These are phyloP conservation scores for Andrena bicolor DNA, from an alignment of 2,888 invertebrate species.

Conservation along the genomic window DNA sequence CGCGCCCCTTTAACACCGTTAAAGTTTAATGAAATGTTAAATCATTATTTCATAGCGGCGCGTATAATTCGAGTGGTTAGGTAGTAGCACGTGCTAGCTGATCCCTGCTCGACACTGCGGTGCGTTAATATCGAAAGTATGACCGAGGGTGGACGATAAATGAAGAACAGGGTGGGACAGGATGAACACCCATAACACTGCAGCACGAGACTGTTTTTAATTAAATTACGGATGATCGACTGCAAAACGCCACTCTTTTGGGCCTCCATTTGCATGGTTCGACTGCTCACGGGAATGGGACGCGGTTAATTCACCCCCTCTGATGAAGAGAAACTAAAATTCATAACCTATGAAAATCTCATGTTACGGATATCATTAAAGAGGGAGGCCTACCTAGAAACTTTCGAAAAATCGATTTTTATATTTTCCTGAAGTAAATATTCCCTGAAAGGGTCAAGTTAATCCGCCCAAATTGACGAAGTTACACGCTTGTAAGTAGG, in stretches of 20 bases:
- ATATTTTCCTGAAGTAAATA: too few relatives aligned
- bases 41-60: slow-evolving; percentile 30
- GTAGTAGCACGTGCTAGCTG: slow-evolving; percentile 43
- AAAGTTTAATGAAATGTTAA: slow-evolving; percentile 33
- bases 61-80: slow-evolving; percentile 40
- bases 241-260: neutral
- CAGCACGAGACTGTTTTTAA: slow-evolving; percentile 53
- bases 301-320: too few relatives aligned
- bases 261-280: neutral
- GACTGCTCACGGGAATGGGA: neutral
- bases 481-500: too few relatives aligned
- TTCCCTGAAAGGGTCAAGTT: too few relatives aligned
- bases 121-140: slow-evolving; percentile 64
- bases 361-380: too few relatives aligned
- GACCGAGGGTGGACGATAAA: slow-evolving; percentile 53
- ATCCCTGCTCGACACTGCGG: slow-evolving; percentile 33
- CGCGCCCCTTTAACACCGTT: neutral
- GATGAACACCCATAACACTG: slow-evolving; percentile 16
- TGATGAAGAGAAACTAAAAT: too few relatives aligned
- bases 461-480: too few relatives aligned
- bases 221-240: slow-evolving; percentile 61
- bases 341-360: too few relatives aligned
- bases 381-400: too few relatives aligned
- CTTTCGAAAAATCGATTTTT: neutral
- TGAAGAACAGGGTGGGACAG: slow-evolving; percentile 24